A percentile compares a stretch with the other conserved stretches of the same genome.
Conservation (phyloP, 2,888 invertebrate species). For the Cybosia mesomella region DNA sequence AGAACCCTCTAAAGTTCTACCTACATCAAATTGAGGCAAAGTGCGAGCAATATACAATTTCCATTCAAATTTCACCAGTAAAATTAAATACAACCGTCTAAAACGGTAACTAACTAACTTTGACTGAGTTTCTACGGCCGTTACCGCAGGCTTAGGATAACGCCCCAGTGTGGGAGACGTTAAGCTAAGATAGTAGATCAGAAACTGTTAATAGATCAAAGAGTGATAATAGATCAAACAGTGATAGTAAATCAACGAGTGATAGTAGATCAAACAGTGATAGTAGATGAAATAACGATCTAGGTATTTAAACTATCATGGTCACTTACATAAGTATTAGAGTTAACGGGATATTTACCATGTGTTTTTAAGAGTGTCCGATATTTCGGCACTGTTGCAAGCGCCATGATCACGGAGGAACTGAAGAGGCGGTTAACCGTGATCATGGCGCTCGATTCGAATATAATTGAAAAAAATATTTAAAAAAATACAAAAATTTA, state of each 20-base stretch:
- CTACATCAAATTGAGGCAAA: conserved; percentile 19
- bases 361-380: too few relatives aligned
- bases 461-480: too few relatives aligned
- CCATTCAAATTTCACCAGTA: conserved; percentile 36
- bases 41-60: conserved; percentile 30
- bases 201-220: too few relatives aligned
- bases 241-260: background rate
- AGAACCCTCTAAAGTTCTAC: conserved; percentile 1
- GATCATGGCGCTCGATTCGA: too few relatives aligned
- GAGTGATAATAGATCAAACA: background rate
- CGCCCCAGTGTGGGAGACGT: conserved; percentile 25
- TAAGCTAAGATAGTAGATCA: conserved; percentile 1
- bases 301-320: too few relatives aligned
- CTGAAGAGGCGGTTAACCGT: too few relatives aligned
- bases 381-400: too few relatives aligned
- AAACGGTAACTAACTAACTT: conserved; percentile 52
- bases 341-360: too few relatives aligned
- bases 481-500: too few relatives aligned
- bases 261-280: background rate
- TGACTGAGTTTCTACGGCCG: conserved; percentile 35
- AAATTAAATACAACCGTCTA: conserved; percentile 50
- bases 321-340: too few relatives aligned
- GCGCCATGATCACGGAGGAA: too few relatives aligned
- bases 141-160: conserved; percentile 47
- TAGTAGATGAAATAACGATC: too few relatives aligned